These are phyloP conservation scores for Scaptodrosophila latifasciaeformis DNA, from an alignment of 2,888 invertebrate genomes.

Conservation along the genomic window DNA sequence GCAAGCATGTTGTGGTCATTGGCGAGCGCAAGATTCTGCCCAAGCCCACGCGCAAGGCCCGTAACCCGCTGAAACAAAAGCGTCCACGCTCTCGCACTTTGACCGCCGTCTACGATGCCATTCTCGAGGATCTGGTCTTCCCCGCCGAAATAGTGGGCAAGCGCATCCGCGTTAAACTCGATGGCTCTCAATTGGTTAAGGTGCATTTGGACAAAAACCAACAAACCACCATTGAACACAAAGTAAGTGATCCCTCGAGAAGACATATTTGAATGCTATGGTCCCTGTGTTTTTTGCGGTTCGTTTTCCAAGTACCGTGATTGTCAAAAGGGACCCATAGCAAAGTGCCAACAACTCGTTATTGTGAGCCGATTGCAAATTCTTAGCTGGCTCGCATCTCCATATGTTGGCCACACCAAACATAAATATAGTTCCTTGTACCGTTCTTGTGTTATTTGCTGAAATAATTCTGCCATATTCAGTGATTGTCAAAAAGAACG, in stretches of 20 bases:
- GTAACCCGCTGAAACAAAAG: constrained; percentile 85
- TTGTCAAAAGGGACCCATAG: constrained; percentile 73
- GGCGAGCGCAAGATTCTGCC: constrained; percentile 98
- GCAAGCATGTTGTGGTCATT: constrained; percentile 98
- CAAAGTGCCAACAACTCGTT: constrained; percentile 67
- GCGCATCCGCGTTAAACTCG: constrained; percentile 95
- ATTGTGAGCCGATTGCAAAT: constrained; percentile 51
- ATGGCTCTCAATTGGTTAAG: constrained; percentile 97
- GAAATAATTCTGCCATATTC: constrained; percentile 36
- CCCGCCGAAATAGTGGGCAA: constrained; percentile 99
- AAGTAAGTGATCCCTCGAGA: constrained; percentile 79
- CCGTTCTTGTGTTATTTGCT: constrained; percentile 72
- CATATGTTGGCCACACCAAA: constrained; percentile 68
- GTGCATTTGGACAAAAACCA: constrained; percentile 98
- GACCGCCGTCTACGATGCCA: constrained; percentile 97
- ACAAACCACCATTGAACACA: constrained; percentile 99
- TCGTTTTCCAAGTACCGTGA: constrained; percentile 53
- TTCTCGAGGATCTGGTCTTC: constrained; percentile 97
- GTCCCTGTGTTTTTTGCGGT: constrained; percentile 73
- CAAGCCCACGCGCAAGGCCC: constrained; percentile 97
- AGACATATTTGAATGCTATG: neutral
- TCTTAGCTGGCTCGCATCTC: constrained; percentile 58
- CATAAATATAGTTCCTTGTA: constrained; percentile 11
- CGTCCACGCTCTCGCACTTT: constrained; percentile 89
- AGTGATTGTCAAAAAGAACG: constrained; percentile 73